Conservation (phyloP, 2,888 invertebrate species). For the Platycheirus albimanus region DNA sequence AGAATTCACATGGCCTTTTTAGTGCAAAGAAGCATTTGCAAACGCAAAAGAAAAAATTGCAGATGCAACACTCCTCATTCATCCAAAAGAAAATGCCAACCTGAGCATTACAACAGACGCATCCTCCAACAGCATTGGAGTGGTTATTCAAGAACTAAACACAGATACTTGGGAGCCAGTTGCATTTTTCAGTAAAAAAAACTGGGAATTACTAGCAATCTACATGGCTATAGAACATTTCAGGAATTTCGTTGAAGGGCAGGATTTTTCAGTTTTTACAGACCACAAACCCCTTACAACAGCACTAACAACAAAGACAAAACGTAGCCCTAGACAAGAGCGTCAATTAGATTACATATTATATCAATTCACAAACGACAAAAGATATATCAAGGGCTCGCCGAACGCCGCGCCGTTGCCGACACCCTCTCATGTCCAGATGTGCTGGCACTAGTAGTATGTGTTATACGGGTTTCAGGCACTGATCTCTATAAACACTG, state of each 20-base stretch:
- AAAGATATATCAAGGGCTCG: too few relatives aligned
- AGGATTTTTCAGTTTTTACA: neutral
- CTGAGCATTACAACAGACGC: slow-evolving; percentile 15
- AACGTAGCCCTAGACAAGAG: too few relatives aligned
- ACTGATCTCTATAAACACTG: too few relatives aligned
- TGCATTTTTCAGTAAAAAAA: slow-evolving; percentile 2
- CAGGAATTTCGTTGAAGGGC: neutral
- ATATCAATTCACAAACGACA: too few relatives aligned
- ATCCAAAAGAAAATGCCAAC: slow-evolving; percentile 3
- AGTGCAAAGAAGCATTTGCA: neutral
- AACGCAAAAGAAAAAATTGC: neutral
- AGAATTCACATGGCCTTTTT: neutral
- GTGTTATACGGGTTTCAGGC: too few relatives aligned
- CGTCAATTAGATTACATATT: too few relatives aligned
- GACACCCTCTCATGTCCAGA: too few relatives aligned
- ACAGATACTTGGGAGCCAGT: neutral
- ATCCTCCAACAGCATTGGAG: slow-evolving; percentile 5
- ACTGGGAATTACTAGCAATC: neutral
- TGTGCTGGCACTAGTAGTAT: too few relatives aligned
- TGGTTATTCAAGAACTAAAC: neutral
- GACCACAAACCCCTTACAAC: too few relatives aligned
- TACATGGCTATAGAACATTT: slow-evolving; percentile 3
- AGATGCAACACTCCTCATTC: neutral
- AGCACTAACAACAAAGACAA: too few relatives aligned
- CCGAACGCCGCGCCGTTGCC: too few relatives aligned